Percentiles rank a stretch among this genome's conserved stretches.
Evolutionary conservation across 2,113 vertebrate genomes (phyloP).

Genomic region (Gymnobelideus leadbeateri): DNA sequence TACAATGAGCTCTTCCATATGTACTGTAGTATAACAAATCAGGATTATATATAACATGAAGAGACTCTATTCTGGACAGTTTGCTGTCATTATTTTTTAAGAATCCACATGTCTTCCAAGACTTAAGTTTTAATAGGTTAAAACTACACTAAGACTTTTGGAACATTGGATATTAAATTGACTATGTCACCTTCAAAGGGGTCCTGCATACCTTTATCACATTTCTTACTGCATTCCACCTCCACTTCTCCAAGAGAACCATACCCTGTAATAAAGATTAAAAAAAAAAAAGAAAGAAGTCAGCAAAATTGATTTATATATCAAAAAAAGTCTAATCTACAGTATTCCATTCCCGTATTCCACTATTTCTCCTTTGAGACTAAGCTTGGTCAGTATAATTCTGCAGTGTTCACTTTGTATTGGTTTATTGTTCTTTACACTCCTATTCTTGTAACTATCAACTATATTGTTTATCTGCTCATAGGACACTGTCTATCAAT

Average conservation of each 20-base stretch:
- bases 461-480: not conserved
- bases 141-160: not conserved
- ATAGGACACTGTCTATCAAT: not conserved
- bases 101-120: not conserved
- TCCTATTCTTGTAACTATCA: not conserved
- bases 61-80: not conserved
- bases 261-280: not conserved
- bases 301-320: not conserved
- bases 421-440: not conserved
- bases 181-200: not conserved
- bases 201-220: not conserved
- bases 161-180: not conserved
- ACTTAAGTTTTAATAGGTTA: not conserved
- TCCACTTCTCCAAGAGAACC: not conserved
- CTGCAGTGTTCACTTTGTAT: not conserved
- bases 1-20: not conserved
- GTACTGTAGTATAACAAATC: not conserved
- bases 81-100: not conserved
- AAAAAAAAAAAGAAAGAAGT: not conserved
- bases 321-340: not conserved
- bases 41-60: not conserved
- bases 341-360: not conserved
- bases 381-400: not conserved
- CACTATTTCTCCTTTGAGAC: not conserved
- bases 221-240: not conserved